These are phyloP conservation scores for Dynastes grantii DNA, from an alignment of 2,888 invertebrate genomes.

Conservation along the genomic window DNA sequence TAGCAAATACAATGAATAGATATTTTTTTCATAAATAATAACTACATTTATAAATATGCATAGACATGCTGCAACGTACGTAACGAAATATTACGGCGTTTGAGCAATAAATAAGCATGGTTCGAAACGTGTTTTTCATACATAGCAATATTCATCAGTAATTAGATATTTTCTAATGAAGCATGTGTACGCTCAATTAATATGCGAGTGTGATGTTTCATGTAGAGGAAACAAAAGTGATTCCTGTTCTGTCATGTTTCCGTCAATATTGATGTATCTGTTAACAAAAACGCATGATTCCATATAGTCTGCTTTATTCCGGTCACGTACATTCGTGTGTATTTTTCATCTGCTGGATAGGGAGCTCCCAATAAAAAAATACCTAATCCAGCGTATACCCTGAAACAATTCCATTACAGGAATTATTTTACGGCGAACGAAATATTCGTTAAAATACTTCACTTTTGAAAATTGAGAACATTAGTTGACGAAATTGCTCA, in stretches of 20 bases:
- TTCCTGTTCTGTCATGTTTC: conserved; percentile 51
- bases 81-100: conserved; percentile 6
- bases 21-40: conserved; percentile 16
- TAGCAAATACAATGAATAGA: conserved; percentile 11
- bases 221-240: conserved; percentile 50
- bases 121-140: conserved; percentile 34
- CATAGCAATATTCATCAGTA: conserved; percentile 28
- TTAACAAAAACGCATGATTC: conserved; percentile 48
- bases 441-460: neutral
- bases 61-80: neutral
- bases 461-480: no score
- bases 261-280: conserved; percentile 52
- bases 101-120: conserved; percentile 30
- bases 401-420: neutral
- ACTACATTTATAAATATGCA: conserved; percentile 16
- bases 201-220: conserved; percentile 37
- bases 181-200: conserved; percentile 28
- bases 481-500: no score
- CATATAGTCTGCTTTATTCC: conserved; percentile 34
- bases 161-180: conserved; percentile 39
- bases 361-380: no score
- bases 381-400: neutral
- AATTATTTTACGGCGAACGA: neutral
- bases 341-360: conserved; percentile 29
- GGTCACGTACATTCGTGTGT: conserved; percentile 48